These are phyloP conservation scores for Hemibagrus guttatus DNA, from an alignment of 2,797 vertebrate genomes.

Conservation along the genomic window DNA sequence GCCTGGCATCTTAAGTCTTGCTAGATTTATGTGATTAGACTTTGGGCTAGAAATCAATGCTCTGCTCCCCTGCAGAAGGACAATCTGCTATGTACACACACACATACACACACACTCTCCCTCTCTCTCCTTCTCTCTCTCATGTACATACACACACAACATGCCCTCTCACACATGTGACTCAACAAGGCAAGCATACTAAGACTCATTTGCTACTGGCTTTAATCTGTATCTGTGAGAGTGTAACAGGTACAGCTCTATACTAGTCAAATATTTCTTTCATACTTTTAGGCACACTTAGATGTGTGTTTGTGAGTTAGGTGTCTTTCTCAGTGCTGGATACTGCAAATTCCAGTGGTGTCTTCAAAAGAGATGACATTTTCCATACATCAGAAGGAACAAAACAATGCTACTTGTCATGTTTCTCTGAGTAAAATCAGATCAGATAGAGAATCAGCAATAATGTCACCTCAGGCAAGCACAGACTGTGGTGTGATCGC, in stretches of 20 bases:
- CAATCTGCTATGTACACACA: conserved; percentile 59
- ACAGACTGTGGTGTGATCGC: conserved; percentile 42
- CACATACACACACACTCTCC: conserved; percentile 3
- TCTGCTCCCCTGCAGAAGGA: conserved; percentile 61
- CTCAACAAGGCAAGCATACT: background rate
- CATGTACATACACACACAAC: background rate
- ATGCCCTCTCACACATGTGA: conserved; percentile 5
- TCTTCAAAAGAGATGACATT: background rate
- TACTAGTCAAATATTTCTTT: background rate
- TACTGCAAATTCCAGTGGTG: background rate
- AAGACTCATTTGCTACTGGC: background rate
- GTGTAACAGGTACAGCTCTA: background rate
- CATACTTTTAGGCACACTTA: background rate
- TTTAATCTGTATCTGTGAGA: background rate
- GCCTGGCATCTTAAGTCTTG: conserved; percentile 60
- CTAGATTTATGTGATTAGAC: conserved; percentile 68
- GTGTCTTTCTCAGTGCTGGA: background rate
- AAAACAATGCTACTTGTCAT: background rate
- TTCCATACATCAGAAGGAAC: background rate
- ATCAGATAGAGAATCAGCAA: conserved; percentile 20
- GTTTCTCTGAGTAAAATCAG: conserved; percentile 6
- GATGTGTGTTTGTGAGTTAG: background rate
- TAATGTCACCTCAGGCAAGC: conserved; percentile 26
- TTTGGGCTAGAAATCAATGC: conserved; percentile 69
- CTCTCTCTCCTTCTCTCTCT: background rate